Percentiles rank a stretch among this genome's conserved stretches.
Conservation (phyloP, 2,797 vertebrate genomes). For the Falco concolor region DNA sequence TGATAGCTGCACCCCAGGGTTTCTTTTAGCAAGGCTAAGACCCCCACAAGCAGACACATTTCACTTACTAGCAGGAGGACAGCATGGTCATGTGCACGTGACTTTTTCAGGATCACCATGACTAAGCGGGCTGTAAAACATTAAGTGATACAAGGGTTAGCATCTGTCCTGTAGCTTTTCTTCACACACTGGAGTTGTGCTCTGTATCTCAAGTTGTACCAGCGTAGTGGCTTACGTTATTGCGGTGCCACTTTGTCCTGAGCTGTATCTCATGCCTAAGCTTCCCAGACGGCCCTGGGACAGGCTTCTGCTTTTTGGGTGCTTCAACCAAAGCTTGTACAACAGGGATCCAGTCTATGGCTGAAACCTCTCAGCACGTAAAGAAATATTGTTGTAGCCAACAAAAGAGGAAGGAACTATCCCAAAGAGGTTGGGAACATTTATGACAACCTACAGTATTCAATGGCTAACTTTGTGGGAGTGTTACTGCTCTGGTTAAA, state of each 20-base stretch:
- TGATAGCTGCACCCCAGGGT: background rate
- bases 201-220: constrained; percentile 29
- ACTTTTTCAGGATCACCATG: background rate
- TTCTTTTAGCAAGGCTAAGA: background rate
- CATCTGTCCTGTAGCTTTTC: background rate
- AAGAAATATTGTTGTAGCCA: background rate
- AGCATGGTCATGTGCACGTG: background rate
- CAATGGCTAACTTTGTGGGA: background rate
- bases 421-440: background rate
- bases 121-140: background rate
- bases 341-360: background rate
- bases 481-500: background rate
- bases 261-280: background rate
- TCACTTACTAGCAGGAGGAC: background rate
- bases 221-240: background rate
- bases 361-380: background rate
- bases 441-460: background rate
- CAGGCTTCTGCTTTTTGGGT: background rate
- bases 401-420: background rate
- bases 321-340: background rate
- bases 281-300: background rate
- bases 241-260: background rate
- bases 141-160: background rate
- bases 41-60: background rate
- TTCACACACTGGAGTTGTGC: background rate